These are phyloP conservation scores for Ammodytes dubius DNA, from an alignment of 2,113 vertebrate species.

Conservation along the genomic window DNA sequence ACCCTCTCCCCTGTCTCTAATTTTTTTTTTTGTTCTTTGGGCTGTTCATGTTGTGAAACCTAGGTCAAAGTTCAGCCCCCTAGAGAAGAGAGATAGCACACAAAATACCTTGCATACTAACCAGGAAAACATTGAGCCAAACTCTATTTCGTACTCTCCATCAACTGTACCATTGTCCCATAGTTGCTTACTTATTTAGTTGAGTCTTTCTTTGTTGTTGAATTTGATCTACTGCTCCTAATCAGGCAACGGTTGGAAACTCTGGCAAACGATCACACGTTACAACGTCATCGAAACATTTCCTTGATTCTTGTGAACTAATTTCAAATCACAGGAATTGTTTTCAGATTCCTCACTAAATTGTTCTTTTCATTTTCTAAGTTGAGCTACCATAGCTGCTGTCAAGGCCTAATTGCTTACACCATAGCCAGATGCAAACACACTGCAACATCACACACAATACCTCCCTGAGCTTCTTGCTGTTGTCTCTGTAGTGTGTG, in stretches of 20 bases:
- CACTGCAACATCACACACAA: too few species aligned
- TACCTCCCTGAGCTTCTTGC: too few species aligned
- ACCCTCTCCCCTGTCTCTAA: constrained; percentile 8
- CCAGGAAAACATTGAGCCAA: constrained; percentile 12
- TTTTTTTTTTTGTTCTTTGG: constrained; percentile 8
- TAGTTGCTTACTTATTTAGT: background rate
- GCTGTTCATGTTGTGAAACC: constrained; percentile 34
- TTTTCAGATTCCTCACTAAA: background rate
- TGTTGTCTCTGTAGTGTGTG: too few species aligned
- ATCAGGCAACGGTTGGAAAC: background rate
- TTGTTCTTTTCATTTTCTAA: too few species aligned
- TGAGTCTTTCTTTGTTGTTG: background rate
- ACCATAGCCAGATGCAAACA: too few species aligned
- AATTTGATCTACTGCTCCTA: background rate
- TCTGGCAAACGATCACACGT: background rate
- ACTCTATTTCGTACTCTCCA: background rate
- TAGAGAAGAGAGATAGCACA: constrained; percentile 12
- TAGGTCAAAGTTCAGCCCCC: constrained; percentile 49
- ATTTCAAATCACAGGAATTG: background rate
- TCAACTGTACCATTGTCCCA: background rate
- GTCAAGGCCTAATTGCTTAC: too few species aligned
- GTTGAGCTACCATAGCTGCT: too few species aligned
- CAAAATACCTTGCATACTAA: constrained; percentile 12
- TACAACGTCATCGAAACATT: background rate
- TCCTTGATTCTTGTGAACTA: background rate